These are phyloP conservation scores for Pseudococcus longispinus DNA, from an alignment of 2,888 invertebrate species.

Conservation along the genomic window DNA sequence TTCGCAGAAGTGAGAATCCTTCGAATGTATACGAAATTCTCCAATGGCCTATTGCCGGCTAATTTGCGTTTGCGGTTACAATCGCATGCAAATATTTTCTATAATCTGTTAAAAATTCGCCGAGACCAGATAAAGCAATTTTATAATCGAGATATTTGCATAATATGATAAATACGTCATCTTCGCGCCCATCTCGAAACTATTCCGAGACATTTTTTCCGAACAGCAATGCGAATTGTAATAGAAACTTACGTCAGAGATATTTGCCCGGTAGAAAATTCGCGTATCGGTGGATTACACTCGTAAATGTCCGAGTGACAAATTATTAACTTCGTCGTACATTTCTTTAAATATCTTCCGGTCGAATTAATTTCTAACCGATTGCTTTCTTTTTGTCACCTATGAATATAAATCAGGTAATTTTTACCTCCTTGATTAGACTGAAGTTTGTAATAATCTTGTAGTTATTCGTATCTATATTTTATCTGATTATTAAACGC, in stretches of 20 bases:
- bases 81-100: conserved; percentile 33
- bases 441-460: background rate
- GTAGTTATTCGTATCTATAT: background rate
- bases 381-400: background rate
- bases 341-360: background rate
- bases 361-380: background rate
- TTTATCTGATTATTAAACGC: background rate
- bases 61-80: conserved; percentile 15
- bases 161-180: conserved; percentile 42
- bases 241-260: conserved; percentile 16
- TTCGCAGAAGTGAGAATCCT: conserved; percentile 12
- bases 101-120: conserved; percentile 42
- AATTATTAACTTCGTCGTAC: background rate
- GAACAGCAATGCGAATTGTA: background rate
- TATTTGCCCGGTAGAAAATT: background rate
- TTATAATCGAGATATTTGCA: conserved; percentile 20
- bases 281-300: conserved; percentile 11
- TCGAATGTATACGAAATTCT: conserved; percentile 14
- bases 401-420: background rate
- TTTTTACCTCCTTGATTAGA: background rate
- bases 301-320: conserved; percentile 31
- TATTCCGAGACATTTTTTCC: conserved; percentile 11
- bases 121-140: conserved; percentile 35
- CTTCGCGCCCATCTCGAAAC: background rate
- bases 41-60: conserved; percentile 34